Percentiles rank a stretch among this genome's conserved stretches.
phyloP scores from a whole-genome alignment of 2,888 invertebrate genomes.

The Psylliodes chrysocephalus region DNA sequence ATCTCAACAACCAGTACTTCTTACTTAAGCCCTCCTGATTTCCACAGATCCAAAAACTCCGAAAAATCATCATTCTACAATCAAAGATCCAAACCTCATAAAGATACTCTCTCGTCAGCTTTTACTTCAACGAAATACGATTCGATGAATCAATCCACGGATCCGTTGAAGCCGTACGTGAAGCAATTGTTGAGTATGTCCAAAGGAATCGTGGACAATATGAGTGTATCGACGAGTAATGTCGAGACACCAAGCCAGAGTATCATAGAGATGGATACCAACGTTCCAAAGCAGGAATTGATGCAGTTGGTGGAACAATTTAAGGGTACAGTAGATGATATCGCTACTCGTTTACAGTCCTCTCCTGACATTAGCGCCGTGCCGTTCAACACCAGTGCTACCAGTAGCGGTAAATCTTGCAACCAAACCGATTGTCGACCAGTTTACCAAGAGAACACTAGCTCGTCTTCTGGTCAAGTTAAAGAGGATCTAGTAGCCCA shows the following conservation, averaged over 20 bases:
- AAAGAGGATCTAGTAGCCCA: conserved; percentile 46
- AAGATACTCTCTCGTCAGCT: conserved; percentile 37
- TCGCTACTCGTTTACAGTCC: conserved; percentile 47
- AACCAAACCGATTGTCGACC: conserved; percentile 8
- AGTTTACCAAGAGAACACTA: background rate
- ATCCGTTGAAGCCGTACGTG: conserved; percentile 65
- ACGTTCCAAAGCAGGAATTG: conserved; percentile 52
- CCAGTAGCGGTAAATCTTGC: conserved; percentile 2
- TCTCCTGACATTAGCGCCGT: conserved; percentile 39
- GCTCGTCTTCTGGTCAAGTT: conserved; percentile 3
- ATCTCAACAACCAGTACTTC: conserved; percentile 58
- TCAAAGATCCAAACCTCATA: conserved; percentile 52
- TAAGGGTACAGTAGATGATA: conserved; percentile 42
- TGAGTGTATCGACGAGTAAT: conserved; percentile 64
- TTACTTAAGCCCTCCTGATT: conserved; percentile 61
- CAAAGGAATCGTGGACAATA: conserved; percentile 63
- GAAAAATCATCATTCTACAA: conserved; percentile 42
- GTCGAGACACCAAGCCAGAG: conserved; percentile 66
- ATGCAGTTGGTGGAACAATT: too few relatives aligned
- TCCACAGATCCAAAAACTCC: conserved; percentile 34
- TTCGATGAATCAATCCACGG: conserved; percentile 23
- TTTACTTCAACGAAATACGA: conserved; percentile 19
- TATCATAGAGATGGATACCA: conserved; percentile 62
- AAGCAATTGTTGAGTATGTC: conserved; percentile 68
- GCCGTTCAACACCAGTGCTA: conserved; percentile 35